These are phyloP conservation scores for Mobula birostris DNA, from an alignment of 2,113 vertebrate genomes.

Conservation along the genomic window DNA sequence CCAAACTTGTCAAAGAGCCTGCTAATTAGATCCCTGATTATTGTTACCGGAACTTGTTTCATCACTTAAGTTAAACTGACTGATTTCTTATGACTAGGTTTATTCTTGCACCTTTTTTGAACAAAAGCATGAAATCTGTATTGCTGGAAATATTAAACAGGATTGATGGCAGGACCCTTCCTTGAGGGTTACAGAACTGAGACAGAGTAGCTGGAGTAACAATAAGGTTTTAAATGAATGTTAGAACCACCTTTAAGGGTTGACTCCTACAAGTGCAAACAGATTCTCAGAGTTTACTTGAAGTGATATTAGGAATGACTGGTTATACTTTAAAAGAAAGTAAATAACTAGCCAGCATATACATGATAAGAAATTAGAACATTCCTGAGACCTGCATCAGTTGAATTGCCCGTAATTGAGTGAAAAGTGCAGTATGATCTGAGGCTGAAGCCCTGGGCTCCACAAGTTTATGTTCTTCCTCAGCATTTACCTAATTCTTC, in stretches of 20 bases:
- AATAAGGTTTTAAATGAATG: not conserved
- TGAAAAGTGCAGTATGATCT: not conserved
- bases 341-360: not conserved
- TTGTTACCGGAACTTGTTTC: too few relatives aligned
- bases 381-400: not conserved
- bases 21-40: too few relatives aligned
- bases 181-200: not conserved
- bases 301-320: not conserved
- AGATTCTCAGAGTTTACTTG: not conserved
- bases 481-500: too few relatives aligned
- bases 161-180: too few relatives aligned
- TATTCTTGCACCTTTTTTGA: too few relatives aligned
- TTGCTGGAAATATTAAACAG: too few relatives aligned
- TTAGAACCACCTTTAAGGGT: not conserved
- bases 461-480: too few relatives aligned
- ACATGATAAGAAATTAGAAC: not conserved
- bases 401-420: not conserved
- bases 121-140: too few relatives aligned
- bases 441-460: not conserved
- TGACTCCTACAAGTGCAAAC: not conserved
- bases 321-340: not conserved
- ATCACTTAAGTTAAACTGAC: too few relatives aligned
- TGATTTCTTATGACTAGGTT: too few relatives aligned
- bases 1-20: too few relatives aligned
- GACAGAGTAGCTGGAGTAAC: too few relatives aligned